These are phyloP conservation scores for Rhopilema esculentum DNA, from an alignment of 30 jellyfish, hydroid and myxozoan species.

Conservation along the genomic window DNA sequence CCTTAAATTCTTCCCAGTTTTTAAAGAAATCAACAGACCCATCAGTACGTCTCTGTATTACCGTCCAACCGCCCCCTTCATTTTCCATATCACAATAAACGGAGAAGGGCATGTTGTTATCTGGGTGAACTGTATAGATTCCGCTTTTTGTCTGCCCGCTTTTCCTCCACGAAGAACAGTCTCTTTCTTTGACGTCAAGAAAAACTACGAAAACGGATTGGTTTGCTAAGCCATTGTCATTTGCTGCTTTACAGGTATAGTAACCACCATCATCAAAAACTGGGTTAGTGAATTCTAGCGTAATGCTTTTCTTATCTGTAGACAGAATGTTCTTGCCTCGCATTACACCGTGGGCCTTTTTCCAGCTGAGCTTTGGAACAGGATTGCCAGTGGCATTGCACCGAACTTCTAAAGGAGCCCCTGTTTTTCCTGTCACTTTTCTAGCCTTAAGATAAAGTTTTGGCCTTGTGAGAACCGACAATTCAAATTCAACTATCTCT, in stretches of 20 bases:
- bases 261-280: not conserved
- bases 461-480: constrained; percentile 36
- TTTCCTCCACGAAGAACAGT: not conserved
- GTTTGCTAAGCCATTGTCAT: not conserved
- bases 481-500: not conserved
- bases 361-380: constrained; percentile 25
- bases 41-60: constrained; percentile 40
- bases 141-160: constrained; percentile 1
- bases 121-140: constrained; percentile 30
- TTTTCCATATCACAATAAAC: constrained; percentile 44
- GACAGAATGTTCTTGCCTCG: constrained; percentile 28
- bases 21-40: constrained; percentile 44
- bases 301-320: not conserved
- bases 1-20: constrained; percentile 38
- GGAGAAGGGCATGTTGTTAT: constrained; percentile 6
- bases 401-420: not conserved
- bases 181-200: not conserved
- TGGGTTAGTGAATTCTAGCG: not conserved
- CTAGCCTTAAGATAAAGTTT: not conserved
- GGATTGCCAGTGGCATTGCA: constrained; percentile 56
- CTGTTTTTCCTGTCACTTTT: constrained; percentile 1
- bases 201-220: not conserved
- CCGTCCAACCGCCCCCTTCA: constrained; percentile 57
- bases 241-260: constrained; percentile 27
- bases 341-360: constrained; percentile 1